Base-by-base conservation (phyloP, 2,888 invertebrate species). In the Ophion slaviceki region DNA sequence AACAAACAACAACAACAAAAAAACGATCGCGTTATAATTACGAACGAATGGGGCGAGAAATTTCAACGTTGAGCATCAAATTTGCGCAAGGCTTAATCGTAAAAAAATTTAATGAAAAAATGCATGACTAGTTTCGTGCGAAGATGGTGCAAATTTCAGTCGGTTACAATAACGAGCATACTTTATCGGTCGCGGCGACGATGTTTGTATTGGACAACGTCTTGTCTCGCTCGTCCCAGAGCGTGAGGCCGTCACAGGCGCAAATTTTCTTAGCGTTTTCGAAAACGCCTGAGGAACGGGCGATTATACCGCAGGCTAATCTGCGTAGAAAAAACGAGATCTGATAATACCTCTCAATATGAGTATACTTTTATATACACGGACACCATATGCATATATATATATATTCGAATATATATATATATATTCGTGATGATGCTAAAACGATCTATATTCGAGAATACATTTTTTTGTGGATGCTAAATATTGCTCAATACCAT, bases 201-300 rank as follows among this genome's bases (percentile, higher is more conserved):
- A 70, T 74, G 17, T 74, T 86, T 72, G 88, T 85, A 32, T 95
- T 95, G 75, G 94, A 94, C 24, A 95, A 90, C 0, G 96, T 96
- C 70, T 95, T 94, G 85, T 96, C 95, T 68, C 96, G 94, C 94
- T 98, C 98, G 92, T 98, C 98, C 98, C 98, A 98, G 11, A 98
- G 95, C 0, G 97, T 96, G 0, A 97, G 96, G 0, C 98, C 98
- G 95, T 98, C 98, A 94, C 98, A 98, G 1, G 97, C 97, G 94
- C 98, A 98, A 78, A 98, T 96, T 14, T 96, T 96, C 92, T 98
- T 98, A 1, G 96, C 96, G 92, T 98, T 98, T 93, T 98, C 96
- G 92, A 98, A 97, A 10, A 98, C 94, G 0, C 98, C 98, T 0
- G 98, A 97, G 0, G 98, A 97, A 53, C 98, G 95, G 0, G 98